These are phyloP conservation scores for Drosophila longiperda DNA, from an alignment of 2,888 invertebrate genomes.

Conservation along the genomic window DNA sequence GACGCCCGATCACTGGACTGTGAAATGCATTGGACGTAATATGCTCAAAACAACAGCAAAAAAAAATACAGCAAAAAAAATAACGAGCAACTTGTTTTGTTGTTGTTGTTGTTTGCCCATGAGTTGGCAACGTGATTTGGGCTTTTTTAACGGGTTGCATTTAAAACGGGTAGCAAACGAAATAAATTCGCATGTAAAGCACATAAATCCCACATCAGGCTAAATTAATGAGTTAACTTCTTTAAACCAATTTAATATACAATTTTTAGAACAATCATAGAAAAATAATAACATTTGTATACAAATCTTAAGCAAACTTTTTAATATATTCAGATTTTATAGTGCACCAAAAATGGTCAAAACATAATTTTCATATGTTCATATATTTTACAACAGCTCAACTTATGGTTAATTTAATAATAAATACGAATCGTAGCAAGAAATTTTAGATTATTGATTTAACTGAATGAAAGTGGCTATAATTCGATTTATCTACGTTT, in stretches of 20 bases:
- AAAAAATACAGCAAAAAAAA: slow-evolving; percentile 5
- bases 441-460: neutral
- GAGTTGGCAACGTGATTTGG: slow-evolving; percentile 67
- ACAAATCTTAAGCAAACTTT: neutral
- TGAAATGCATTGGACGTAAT: slow-evolving; percentile 71
- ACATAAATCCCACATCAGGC: neutral
- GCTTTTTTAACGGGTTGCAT: slow-evolving; percentile 12
- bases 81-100: slow-evolving; percentile 33
- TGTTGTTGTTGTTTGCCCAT: slow-evolving; percentile 32
- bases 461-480: neutral
- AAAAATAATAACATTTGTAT: neutral
- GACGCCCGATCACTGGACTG: slow-evolving; percentile 77
- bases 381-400: neutral
- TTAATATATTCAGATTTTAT: neutral
- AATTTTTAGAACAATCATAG: neutral
- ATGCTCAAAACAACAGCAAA: slow-evolving; percentile 33
- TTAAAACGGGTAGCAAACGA: slow-evolving; percentile 7
- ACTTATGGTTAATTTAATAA: neutral
- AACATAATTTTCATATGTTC: neutral
- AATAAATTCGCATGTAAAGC: neutral
- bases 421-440: neutral
- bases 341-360: neutral
- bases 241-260: neutral
- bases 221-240: neutral
- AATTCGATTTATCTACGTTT: neutral